Evolutionary conservation across 37 sponge, comb jelly and placozoan genomes (phyloP).

Genomic region (Mnemiopsis leidyi): DNA sequence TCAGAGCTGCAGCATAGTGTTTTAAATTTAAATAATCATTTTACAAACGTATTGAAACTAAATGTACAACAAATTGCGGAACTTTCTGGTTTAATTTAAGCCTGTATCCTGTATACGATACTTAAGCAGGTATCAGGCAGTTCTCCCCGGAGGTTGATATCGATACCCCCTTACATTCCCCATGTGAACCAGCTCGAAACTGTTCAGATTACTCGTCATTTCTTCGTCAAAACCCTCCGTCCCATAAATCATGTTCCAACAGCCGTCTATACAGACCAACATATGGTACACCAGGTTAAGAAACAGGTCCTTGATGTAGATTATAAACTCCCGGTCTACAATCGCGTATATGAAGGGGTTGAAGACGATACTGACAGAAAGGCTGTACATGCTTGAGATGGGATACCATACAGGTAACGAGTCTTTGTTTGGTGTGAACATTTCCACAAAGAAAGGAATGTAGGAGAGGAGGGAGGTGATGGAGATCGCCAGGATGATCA

Average conservation of each 20-base stretch:
- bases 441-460: constrained; percentile 52
- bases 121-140: neutral
- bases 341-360: constrained; percentile 63
- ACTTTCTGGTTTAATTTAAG: too few species aligned
- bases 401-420: neutral
- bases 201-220: neutral
- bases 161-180: neutral
- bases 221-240: neutral
- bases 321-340: constrained; percentile 31
- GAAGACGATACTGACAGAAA: constrained; percentile 30
- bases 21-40: too few species aligned
- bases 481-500: constrained; percentile 44
- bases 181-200: neutral
- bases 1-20: too few species aligned
- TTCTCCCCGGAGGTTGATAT: neutral
- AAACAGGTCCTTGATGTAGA: neutral
- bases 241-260: neutral
- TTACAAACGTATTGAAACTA: too few species aligned
- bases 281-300: neutral
- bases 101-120: too few species aligned
- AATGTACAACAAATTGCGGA: too few species aligned
- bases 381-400: neutral
- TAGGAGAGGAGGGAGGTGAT: constrained; percentile 55
- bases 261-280: neutral
- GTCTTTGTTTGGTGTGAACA: neutral